These are phyloP conservation scores for Tetramorium alpestre DNA, from an alignment of 1,140 invertebrate genomes.

Conservation along the genomic window DNA sequence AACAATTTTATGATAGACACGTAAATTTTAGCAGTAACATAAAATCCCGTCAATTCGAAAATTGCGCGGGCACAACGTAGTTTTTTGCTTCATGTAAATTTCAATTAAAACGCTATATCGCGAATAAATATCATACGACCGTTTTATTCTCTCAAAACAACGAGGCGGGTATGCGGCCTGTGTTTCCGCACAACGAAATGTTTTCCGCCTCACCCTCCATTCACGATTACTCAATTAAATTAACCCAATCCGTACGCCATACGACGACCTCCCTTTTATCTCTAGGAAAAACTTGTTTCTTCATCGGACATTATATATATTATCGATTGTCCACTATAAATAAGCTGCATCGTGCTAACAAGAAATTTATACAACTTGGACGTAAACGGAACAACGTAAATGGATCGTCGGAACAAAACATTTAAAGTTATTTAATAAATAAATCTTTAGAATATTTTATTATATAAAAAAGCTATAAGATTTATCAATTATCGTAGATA, in stretches of 20 bases:
- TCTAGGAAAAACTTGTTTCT: slow-evolving; percentile 45
- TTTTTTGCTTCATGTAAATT: slow-evolving; percentile 54
- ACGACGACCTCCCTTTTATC: slow-evolving; percentile 45
- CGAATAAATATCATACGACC: slow-evolving; percentile 57
- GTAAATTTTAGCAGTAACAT: slow-evolving; percentile 39
- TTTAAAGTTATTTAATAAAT: neutral
- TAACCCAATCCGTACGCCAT: slow-evolving; percentile 54
- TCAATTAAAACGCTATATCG: slow-evolving; percentile 59
- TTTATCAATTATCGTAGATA: neutral
- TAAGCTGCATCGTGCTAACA: neutral
- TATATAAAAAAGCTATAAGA: neutral
- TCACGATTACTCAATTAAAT: slow-evolving; percentile 67
- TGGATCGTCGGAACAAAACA: neutral
- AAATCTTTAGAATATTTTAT: neutral
- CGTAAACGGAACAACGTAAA: too few relatives aligned
- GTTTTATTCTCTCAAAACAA: slow-evolving; percentile 22
- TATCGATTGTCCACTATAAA: slow-evolving; percentile 55
- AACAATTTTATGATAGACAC: slow-evolving; percentile 33
- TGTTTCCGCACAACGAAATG: slow-evolving; percentile 43
- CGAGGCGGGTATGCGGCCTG: neutral
- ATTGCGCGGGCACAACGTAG: slow-evolving; percentile 7
- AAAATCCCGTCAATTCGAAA: slow-evolving; percentile 50
- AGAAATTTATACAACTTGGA: slow-evolving; percentile 51
- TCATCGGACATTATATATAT: slow-evolving; percentile 31
- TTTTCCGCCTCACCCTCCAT: slow-evolving; percentile 36